These are phyloP conservation scores for Liparis tanakae DNA, from an alignment of 2,797 vertebrate species.

Conservation along the genomic window DNA sequence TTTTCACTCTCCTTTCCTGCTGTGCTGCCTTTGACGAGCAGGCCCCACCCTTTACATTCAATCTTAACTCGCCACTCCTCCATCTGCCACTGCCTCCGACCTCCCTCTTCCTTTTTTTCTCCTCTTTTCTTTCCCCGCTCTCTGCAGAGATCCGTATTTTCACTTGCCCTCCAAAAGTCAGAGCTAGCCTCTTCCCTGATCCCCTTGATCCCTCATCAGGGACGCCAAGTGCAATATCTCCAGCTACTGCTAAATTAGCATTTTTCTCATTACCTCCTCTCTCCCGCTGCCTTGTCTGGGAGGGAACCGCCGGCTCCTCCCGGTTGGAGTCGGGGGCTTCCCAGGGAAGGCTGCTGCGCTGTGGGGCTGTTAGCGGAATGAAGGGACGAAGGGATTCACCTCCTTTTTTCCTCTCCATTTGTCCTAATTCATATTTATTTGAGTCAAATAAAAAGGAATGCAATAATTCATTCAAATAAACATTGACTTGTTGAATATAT, in stretches of 20 bases:
- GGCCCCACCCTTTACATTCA: constrained; percentile 55
- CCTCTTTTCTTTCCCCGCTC: constrained; percentile 7
- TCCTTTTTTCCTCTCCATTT: constrained; percentile 19
- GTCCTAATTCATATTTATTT: constrained; percentile 18
- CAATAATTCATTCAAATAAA: constrained; percentile 9
- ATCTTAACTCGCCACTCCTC: constrained; percentile 13
- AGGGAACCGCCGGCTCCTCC: constrained; percentile 57
- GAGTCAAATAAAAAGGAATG: constrained; percentile 19
- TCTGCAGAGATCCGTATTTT: constrained; percentile 52
- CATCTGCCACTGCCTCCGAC: constrained; percentile 30
- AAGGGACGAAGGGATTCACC: constrained; percentile 19
- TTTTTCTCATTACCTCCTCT: constrained; percentile 83
- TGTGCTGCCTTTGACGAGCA: constrained; percentile 21
- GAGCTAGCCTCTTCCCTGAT: constrained; percentile 67
- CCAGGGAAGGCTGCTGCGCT: constrained; percentile 51
- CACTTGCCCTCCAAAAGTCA: constrained; percentile 63
- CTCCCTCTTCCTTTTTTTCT: constrained; percentile 9
- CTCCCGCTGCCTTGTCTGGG: constrained; percentile 67
- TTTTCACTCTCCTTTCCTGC: constrained; percentile 43
- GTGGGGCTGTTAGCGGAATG: constrained; percentile 29
- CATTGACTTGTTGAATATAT: neutral
- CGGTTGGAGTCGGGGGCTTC: constrained; percentile 38
- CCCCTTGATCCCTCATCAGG: constrained; percentile 77
- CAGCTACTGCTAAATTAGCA: constrained; percentile 73
- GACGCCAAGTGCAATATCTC: constrained; percentile 77